Evolutionary conservation across 1,140 invertebrate genomes (phyloP), one percentile per base, ranked within the genome.

Genomic region (Papilio dardanus): DNA sequence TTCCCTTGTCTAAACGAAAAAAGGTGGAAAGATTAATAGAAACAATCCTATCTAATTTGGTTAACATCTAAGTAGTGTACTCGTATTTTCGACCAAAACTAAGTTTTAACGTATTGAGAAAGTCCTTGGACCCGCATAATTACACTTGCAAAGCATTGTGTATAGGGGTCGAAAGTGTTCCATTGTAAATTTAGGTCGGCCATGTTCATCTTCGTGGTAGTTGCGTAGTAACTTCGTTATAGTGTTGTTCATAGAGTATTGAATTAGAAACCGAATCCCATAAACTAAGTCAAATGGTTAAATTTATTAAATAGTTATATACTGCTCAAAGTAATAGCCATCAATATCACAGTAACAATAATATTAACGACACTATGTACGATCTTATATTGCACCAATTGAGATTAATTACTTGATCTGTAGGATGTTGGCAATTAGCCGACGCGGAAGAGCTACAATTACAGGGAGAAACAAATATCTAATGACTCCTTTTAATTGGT

Each of bases 401-500:
- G 69, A 76, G 71, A 76, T 78, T 78, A 78, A 76, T 74, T 74
- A 79, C 74, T 80, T 79, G 77, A 89, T 85, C 79, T 81, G 77
- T 78, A 88, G 87, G 89, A 91, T 90, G 85, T 84, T 65, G 79
- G 79, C 89, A 87, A 90, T 91, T 88, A 89, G 81, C 78, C 67
- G 58, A 86, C 79, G 75, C 87, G 86, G 86, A 92, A 90, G 84
- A 84, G 71, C 77, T 79, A 83, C 82, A 87, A 88, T 88, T 89
- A 83, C 83, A 83, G 78, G 81, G 81, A 81, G 84, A 87, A 88
- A 84, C 83, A 79, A 79, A 78, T 75, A 79, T 78, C 69, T 85
- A 83, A 84, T 82, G 35, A 81, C 46, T 79, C 74, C 67, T 46
- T 77, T 54, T 73, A 79, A 74, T 50, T 67, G 82, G 88, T 83